Base-by-base conservation (phyloP, 2,113 vertebrate genomes). In the Spermophilus dauricus region DNA sequence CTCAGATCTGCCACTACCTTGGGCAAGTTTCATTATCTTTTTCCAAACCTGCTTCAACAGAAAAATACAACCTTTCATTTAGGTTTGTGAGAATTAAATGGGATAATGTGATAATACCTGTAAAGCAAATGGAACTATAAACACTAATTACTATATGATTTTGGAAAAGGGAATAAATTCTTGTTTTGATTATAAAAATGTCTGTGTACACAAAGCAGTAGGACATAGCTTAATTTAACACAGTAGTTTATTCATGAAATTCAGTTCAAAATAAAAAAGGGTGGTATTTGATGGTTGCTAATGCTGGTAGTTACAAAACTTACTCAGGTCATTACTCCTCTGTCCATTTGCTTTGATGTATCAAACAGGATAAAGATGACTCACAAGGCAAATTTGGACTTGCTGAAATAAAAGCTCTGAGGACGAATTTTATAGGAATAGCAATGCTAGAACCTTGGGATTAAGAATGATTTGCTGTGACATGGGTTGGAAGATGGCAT, bases 361-460 rank as follows among this genome's bases (percentile, higher is more conserved):
- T 67, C 51, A 86, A 17, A 90, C 34, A 61, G 28, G 8, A 3
- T 51, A 63, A 95, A 89, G 67, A 89, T n/a, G 28, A 81, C 37
- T 48, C 4, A 86, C n/a, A 63, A 48, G 34, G 28, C 67, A 75
- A 92, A 67, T 82, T 89, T 37, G 86, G 73, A 34, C 20, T 48
- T 91, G 67, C 51, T 96, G 84, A 82, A 85, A 92, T 58, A 92
- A 86, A 95, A 82, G 70, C 67, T 89, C 75, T 45, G 28, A 42
- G 42, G 48, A 51, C 2, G 48, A 51, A 51, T 51, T 51, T 51
- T 51, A 51, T 51, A 51, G 48, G 37, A 65, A n/a, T 42, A n/a
- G 48, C 53, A 53, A 53, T 17, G 16, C 53, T 45, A 76, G 70
- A 92, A 77, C 1, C 42, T 14, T 78, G 45, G 26, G 70, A 67